Evolutionary conservation across 2,797 vertebrate species (phyloP).

Genomic region (Myiothlypis chrysogaster): DNA sequence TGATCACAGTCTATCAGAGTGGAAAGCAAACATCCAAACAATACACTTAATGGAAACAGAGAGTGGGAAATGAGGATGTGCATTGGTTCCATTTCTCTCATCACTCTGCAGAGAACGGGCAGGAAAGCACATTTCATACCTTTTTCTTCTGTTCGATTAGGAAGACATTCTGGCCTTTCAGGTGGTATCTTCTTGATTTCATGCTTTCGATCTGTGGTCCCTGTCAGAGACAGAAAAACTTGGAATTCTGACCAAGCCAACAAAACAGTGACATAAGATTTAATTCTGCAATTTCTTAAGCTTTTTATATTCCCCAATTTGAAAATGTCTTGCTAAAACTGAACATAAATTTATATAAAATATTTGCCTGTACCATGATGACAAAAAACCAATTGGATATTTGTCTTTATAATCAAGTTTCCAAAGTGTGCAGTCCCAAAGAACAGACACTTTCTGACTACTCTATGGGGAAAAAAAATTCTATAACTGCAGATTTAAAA

Average conservation of each 20-base stretch:
- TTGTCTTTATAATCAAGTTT: not conserved
- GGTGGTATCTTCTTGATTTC: conserved; percentile 93
- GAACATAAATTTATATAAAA: not conserved
- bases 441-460: not conserved
- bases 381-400: not conserved
- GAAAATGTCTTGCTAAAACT: not conserved
- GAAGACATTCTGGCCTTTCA: conserved; percentile 92
- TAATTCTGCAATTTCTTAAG: not conserved
- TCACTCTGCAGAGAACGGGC: not conserved
- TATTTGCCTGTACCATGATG: not conserved
- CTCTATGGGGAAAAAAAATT: not conserved
- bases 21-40: not conserved
- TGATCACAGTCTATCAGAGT: not conserved
- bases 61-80: not conserved
- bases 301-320: not conserved
- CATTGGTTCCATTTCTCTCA: not conserved
- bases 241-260: not conserved
- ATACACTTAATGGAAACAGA: not conserved
- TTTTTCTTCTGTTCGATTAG: conserved; percentile 90
- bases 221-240: conserved; percentile 38
- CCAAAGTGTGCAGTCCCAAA: not conserved
- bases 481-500: not conserved
- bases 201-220: conserved; percentile 84
- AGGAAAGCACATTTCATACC: conserved; percentile 78
- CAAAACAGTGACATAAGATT: not conserved